Evolutionary conservation across 2,888 invertebrate genomes (phyloP).

Genomic region (Tuta absoluta): DNA sequence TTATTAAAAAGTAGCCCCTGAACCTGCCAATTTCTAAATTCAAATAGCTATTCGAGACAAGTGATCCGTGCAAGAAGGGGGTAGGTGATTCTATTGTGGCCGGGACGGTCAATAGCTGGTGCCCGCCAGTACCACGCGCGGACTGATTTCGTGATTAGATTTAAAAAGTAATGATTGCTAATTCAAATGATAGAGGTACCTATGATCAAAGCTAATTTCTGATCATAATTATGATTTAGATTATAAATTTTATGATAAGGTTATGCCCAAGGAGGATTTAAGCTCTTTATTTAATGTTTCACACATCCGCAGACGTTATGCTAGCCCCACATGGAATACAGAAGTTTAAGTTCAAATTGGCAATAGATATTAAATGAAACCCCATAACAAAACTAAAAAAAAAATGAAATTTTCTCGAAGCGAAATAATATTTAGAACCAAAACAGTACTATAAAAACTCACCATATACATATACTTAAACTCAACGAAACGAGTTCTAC

Average conservation of each 20-base stretch:
- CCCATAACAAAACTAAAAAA: too few species aligned
- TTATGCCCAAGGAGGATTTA: not conserved
- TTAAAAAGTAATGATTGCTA: conserved; percentile 54
- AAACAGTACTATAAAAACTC: not conserved
- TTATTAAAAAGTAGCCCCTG: conserved; percentile 7
- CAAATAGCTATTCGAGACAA: conserved; percentile 7
- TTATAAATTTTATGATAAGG: not conserved
- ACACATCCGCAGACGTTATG: too few species aligned
- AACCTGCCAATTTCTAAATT: conserved; percentile 21
- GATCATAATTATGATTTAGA: not conserved
- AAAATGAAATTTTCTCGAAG: too few species aligned
- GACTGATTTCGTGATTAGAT: conserved; percentile 65
- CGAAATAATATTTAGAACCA: not conserved
- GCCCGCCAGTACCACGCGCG: conserved; percentile 64
- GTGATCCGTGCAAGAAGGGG: conserved; percentile 22
- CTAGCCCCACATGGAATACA: too few species aligned
- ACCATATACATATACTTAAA: too few species aligned
- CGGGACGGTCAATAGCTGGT: conserved; percentile 69
- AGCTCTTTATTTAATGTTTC: too few species aligned
- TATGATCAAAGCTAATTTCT: not conserved
- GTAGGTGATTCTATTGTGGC: conserved; percentile 35
- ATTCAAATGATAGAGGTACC: conserved; percentile 41
- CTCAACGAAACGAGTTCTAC: not conserved
- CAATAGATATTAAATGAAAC: too few species aligned
- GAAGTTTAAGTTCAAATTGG: too few species aligned